Percentiles rank a stretch among this genome's conserved stretches.
phyloP scores from a whole-genome alignment of 2,797 vertebrate genomes.

The Nasua narica region DNA sequence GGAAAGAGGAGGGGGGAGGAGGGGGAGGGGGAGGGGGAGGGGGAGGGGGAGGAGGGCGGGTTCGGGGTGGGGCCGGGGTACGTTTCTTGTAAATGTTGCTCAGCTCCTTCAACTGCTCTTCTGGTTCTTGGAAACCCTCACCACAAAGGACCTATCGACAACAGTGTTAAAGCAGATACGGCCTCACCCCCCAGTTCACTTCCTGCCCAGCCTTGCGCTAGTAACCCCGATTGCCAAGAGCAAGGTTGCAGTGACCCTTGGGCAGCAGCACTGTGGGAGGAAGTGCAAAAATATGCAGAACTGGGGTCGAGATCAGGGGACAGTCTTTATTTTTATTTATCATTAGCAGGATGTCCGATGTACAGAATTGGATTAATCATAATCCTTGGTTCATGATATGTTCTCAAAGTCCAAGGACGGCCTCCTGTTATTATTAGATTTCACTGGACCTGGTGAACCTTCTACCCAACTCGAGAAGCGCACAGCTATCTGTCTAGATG shows the following conservation, averaged over 20 bases:
- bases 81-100: slow-evolving; percentile 78
- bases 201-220: slow-evolving; percentile 69
- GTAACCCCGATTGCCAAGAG: slow-evolving; percentile 72
- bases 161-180: slow-evolving; percentile 49
- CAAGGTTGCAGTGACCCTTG: slow-evolving; percentile 67
- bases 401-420: not conserved
- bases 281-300: slow-evolving; percentile 71
- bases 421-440: not conserved
- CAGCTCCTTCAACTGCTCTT: slow-evolving; percentile 74
- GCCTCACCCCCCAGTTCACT: slow-evolving; percentile 43
- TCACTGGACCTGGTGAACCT: fast-evolving
- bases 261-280: slow-evolving; percentile 39
- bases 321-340: slow-evolving; percentile 55
- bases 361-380: not conserved
- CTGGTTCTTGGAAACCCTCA: slow-evolving; percentile 81
- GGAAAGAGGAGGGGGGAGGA: not conserved
- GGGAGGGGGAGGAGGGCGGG: too few species aligned
- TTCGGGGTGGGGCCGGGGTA: not conserved
- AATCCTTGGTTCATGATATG: not conserved
- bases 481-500: too few species aligned
- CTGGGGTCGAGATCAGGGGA: slow-evolving; percentile 3
- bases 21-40: too few species aligned
- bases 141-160: slow-evolving; percentile 71
- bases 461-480: not conserved
- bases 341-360: slow-evolving; percentile 9